Conservation (phyloP, 2,888 invertebrate genomes). For the Amaurobius ferox region DNA sequence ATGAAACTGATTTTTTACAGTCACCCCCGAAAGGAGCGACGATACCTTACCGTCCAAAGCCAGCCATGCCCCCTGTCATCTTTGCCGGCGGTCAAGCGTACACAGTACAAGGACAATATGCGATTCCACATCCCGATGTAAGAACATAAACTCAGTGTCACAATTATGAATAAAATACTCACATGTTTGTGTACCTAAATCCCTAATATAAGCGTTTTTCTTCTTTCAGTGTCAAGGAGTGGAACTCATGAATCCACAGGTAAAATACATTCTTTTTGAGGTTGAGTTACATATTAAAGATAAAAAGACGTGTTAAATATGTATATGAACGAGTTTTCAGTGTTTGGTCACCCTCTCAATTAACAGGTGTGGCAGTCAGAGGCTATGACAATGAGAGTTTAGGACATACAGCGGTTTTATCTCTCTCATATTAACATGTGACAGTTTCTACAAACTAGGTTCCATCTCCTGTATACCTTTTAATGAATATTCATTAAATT, state of each 20-base stretch:
- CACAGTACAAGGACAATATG: constrained; percentile 96
- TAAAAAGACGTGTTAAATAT: too few relatives aligned
- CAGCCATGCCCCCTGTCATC: constrained; percentile 95
- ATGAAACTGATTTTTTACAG: constrained; percentile 81
- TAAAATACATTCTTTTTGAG: constrained; percentile 16
- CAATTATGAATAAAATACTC: neutral
- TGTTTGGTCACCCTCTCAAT: too few relatives aligned
- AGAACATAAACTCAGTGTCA: constrained; percentile 79
- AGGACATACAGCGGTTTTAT: too few relatives aligned
- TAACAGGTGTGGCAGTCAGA: too few relatives aligned
- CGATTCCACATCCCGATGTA: constrained; percentile 94
- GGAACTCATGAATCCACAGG: constrained; percentile 70
- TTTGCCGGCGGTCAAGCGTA: constrained; percentile 97
- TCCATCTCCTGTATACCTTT: too few relatives aligned
- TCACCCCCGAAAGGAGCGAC: constrained; percentile 99
- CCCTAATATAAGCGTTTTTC: neutral
- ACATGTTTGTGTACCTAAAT: neutral
- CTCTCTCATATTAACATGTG: too few relatives aligned
- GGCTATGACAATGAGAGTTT: too few relatives aligned
- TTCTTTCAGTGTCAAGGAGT: constrained; percentile 67
- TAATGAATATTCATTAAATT: too few relatives aligned
- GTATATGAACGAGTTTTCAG: too few relatives aligned
- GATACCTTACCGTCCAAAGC: constrained; percentile 99
- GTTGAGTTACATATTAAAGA: too few relatives aligned
- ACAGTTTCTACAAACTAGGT: too few relatives aligned